A percentile compares a stretch with the other conserved stretches of the same genome.
Conservation (phyloP, 2,113 vertebrate species). For the Hippocampus zosterae region DNA sequence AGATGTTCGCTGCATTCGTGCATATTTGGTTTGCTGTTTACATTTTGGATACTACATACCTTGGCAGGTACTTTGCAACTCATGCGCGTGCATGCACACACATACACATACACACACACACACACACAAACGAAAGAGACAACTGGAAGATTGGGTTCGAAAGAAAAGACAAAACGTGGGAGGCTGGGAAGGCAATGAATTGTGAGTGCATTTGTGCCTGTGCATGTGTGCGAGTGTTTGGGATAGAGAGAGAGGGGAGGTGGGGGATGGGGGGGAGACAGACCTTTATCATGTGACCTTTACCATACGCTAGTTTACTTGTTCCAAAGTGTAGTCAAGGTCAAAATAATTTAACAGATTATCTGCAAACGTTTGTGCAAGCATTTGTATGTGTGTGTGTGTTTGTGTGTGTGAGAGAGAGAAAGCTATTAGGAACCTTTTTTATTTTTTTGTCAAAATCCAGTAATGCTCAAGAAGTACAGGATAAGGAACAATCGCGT, state of each 20-base stretch:
- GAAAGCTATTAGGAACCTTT: too few species aligned
- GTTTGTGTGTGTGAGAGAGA: neutral
- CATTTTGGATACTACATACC: neutral
- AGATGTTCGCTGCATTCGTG: neutral
- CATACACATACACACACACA: conserved; percentile 13
- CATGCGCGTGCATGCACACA: conserved; percentile 1
- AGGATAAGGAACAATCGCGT: too few species aligned
- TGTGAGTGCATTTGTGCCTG: conserved; percentile 25
- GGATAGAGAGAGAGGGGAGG: neutral
- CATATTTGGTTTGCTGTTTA: neutral
- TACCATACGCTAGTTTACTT: neutral
- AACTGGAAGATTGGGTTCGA: conserved; percentile 26
- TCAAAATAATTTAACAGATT: neutral
- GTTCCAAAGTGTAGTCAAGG: neutral
- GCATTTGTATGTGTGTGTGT: neutral
- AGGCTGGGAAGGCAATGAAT: conserved; percentile 37
- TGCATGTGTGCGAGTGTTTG: conserved; percentile 9
- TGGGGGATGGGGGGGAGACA: too few species aligned
- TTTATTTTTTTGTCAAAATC: too few species aligned
- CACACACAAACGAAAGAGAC: conserved; percentile 23
- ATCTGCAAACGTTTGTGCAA: neutral
- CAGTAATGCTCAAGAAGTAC: too few species aligned
- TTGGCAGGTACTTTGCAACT: conserved; percentile 4
- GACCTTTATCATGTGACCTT: neutral
- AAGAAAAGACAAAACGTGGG: conserved; percentile 38